These are phyloP conservation scores for Nephila pilipes DNA, from an alignment of 1,140 invertebrate species.

Conservation along the genomic window DNA sequence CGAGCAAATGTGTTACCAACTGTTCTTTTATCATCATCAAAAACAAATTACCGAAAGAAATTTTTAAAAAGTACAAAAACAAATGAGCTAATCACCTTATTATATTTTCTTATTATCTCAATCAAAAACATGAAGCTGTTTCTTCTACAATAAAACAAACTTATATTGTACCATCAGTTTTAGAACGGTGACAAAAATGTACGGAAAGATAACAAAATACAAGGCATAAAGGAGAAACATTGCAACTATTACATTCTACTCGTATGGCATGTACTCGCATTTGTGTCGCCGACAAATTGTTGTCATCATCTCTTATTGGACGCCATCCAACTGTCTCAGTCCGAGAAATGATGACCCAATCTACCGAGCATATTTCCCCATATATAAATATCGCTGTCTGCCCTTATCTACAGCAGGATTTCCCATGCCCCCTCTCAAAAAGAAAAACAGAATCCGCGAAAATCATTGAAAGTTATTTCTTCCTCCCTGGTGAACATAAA, in stretches of 20 bases:
- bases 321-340: not conserved
- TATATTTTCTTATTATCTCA: no score
- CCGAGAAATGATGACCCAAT: constrained; percentile 27
- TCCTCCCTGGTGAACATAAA: constrained; percentile 52
- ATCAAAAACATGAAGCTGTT: no score
- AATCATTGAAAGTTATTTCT: constrained; percentile 62
- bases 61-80: no score
- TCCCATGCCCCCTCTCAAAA: constrained; percentile 2
- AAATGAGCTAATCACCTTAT: no score
- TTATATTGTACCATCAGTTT: not conserved
- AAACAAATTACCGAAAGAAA: no score
- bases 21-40: no score
- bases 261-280: not conserved
- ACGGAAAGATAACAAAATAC: not conserved
- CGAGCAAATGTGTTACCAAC: no score
- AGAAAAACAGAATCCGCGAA: constrained; percentile 31
- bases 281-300: not conserved
- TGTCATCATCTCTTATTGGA: not conserved
- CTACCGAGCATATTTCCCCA: not conserved
- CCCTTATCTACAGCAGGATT: not conserved
- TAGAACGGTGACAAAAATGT: not conserved
- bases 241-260: not conserved
- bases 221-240: not conserved
- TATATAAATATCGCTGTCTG: constrained; percentile 20
- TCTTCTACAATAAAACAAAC: no score